A percentile compares a stretch with the other conserved stretches of the same genome.
Evolutionary conservation across 2,797 vertebrate species (phyloP).

Genomic region (Leptodactylus fallax): DNA sequence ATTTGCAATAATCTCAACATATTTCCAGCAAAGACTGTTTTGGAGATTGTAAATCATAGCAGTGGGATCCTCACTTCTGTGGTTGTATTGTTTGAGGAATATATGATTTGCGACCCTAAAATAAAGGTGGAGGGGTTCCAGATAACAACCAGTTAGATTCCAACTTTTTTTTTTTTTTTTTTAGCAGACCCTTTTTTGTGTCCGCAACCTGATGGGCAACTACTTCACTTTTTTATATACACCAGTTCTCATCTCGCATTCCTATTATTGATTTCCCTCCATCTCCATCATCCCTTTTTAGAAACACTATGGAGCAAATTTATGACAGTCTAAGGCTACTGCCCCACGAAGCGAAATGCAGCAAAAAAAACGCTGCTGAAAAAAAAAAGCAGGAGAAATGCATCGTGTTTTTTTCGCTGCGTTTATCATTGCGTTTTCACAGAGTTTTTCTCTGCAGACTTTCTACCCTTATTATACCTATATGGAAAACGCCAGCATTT

Average conservation of each 20-base stretch:
- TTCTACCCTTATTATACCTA: no score
- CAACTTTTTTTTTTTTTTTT: neutral
- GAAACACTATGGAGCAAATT: constrained; percentile 68
- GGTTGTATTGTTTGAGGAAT: neutral
- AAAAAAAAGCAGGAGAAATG: no score
- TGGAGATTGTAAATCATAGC: neutral
- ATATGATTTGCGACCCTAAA: neutral
- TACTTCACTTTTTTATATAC: neutral
- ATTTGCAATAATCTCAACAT: neutral
- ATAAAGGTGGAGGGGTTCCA: no score
- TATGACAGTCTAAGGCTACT: no score
- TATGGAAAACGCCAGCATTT: no score
- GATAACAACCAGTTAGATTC: neutral
- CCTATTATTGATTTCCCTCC: neutral
- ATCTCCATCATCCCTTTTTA: constrained; percentile 69
- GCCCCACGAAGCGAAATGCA: no score
- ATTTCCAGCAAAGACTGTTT: constrained; percentile 1
- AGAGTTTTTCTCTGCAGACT: no score
- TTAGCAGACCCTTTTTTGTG: neutral
- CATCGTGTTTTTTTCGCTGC: no score
- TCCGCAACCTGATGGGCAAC: no score
- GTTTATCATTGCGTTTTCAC: no score
- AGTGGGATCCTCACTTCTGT: neutral
- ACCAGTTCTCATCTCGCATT: neutral
- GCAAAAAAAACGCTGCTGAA: no score